Conservation (phyloP, 1,140 invertebrate genomes). For the Oscheius sp. region DNA sequence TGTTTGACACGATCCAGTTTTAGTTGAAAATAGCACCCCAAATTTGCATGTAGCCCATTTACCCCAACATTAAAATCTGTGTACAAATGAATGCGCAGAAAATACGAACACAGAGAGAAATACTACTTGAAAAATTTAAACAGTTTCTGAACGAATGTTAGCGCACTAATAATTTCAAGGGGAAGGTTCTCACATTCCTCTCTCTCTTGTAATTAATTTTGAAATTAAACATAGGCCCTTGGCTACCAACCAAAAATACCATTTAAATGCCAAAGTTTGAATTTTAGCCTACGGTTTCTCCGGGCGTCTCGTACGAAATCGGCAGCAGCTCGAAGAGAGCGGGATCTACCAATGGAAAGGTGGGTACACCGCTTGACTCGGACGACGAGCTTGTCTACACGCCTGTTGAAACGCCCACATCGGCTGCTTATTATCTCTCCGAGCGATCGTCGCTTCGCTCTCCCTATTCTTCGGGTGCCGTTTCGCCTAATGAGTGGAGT, state of each 20-base stretch:
- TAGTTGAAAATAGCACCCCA: no score
- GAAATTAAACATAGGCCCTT: no score
- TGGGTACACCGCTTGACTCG: not conserved
- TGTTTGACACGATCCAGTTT: no score
- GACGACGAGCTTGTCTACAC: slow-evolving; percentile 14
- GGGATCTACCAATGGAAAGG: not conserved
- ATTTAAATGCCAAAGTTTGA: not conserved
- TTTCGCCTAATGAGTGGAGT: slow-evolving; percentile 1
- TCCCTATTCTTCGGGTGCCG: slow-evolving; percentile 16
- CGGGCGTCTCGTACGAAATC: not conserved
- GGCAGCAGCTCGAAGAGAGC: not conserved
- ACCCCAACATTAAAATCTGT: no score
- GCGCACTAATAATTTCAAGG: no score
- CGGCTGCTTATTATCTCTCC: slow-evolving; percentile 24
- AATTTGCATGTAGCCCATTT: no score
- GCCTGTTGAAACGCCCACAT: slow-evolving; percentile 17
- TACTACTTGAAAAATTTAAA: no score
- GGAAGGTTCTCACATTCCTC: no score
- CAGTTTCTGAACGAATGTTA: no score
- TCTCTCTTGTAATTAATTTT: no score
- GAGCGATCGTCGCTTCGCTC: slow-evolving; percentile 23
- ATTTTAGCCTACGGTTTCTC: not conserved
- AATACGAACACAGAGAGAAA: no score
- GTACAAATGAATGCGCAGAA: no score
- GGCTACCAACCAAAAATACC: not conserved